Percentiles rank a stretch among this genome's conserved stretches.
Evolutionary conservation across 1,140 invertebrate species (phyloP).

Genomic region (Copidosoma floridanum): DNA sequence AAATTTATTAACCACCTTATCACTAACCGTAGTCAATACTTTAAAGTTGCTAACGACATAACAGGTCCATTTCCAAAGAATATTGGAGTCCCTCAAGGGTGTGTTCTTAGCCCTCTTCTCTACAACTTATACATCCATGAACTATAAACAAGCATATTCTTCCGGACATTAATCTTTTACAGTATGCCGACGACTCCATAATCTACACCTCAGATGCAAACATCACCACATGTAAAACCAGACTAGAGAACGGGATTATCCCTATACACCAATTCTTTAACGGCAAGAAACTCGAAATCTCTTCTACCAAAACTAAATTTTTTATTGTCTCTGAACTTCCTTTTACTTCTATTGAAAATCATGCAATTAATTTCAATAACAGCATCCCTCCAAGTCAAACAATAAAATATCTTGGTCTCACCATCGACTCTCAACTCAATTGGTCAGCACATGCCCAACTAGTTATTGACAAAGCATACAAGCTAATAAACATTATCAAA

Average conservation of each 20-base stretch:
- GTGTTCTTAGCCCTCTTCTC: slow-evolving; percentile 22
- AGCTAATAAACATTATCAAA: slow-evolving; percentile 17
- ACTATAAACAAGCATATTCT: background rate
- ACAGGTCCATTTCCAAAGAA: background rate
- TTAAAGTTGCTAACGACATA: background rate
- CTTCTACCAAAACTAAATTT: background rate
- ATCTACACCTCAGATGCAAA: background rate
- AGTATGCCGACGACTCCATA: slow-evolving; percentile 25
- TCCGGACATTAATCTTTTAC: background rate
- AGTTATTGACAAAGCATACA: slow-evolving; percentile 4
- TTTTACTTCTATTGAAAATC: background rate
- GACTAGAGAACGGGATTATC: background rate
- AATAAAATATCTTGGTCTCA: slow-evolving; percentile 23
- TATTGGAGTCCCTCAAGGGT: slow-evolving; percentile 24
- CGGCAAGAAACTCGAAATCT: background rate
- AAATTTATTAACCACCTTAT: slow-evolving; percentile 11
- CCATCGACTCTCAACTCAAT: slow-evolving; percentile 16
- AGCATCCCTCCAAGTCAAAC: background rate
- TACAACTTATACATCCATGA: slow-evolving; percentile 22
- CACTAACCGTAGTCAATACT: background rate
- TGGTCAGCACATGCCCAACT: slow-evolving; percentile 21
- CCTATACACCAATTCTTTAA: background rate
- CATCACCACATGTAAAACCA: background rate
- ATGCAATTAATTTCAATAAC: background rate
- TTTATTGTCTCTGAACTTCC: too few relatives aligned